Base-by-base conservation (phyloP, 2,113 vertebrate species). In the Leptosomus discolor region DNA sequence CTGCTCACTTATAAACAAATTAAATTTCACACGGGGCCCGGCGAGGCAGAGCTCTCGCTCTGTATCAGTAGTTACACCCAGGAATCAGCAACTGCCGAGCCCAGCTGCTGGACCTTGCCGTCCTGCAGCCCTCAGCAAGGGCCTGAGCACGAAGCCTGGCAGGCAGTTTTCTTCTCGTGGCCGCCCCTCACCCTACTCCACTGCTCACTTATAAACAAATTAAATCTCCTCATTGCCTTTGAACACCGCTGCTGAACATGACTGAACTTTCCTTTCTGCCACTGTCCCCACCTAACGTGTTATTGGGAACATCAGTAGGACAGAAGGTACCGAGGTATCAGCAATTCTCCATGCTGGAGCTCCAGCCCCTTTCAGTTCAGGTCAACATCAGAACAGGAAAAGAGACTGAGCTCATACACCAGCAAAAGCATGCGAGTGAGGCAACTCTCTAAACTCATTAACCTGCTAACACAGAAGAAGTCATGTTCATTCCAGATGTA, bases 11-110 rank as follows among this genome's bases (percentile, higher is more conserved):
- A n/a, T n/a, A n/a, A n/a, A n/a, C n/a, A n/a, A n/a, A n/a, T n/a
- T n/a, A n/a, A n/a, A n/a, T 30, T 24, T 18, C 11, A 15, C 36
- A 6, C 0, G 1, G 20, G 39, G 22, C 6, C 36, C 5, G 4
- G 64, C 3, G 2, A 81, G 70, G 71, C 56, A 18, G 15, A n/a
- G 43, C 13, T 77, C 64, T 34, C 4, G 3, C 30, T 30, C 71
- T 39, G 57, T 46, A 12, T 12, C 29, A 39, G 32, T 10, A 37
- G 9, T 11, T 20, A 37, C 5, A 2, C 8, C 41, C 81, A n/a
- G 50, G 34, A 50, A 37, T 9, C 48, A 12, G 48, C 22, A 23
- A 21, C 41, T 6, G 48, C 48, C 56, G 22, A 51, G 76, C 32
- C 36, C 41, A 22, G 12, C 16, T n/a, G 58, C 58, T 46, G 37